Base-by-base conservation (phyloP, 2,888 invertebrate species). In the Limenitis arthemis region DNA sequence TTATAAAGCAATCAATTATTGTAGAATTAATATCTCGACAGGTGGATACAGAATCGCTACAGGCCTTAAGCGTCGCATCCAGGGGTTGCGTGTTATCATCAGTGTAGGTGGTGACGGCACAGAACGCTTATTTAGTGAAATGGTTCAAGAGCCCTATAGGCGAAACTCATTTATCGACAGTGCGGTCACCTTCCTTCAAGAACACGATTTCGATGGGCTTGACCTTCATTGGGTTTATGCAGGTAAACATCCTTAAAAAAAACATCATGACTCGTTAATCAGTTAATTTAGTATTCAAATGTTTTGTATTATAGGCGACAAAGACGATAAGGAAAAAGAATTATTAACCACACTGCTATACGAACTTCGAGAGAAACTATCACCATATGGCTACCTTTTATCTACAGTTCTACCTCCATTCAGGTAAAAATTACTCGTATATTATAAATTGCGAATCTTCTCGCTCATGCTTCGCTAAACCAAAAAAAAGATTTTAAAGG, bases 151-250 rank as follows among this genome's bases (percentile, higher is more conserved):
- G 53, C 81, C 88, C 5, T 73, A 72, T 12, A 79, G 87, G 38
- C 74, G 90, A 32, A 79, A 86, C 44, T 84, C 84, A 60, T 92
- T 93, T 66, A 89, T 91, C 11, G 80, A 88, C 36, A 91, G 93
- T 38, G 88, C 91, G 0, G 70, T 93, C 0, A 77, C 79, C 40
- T 92, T 93, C 64, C 69, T 94, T 44, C 86, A 88, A 51, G 86
- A 89, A 52, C 89, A 93, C 61, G 89, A 90, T 51, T 94, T 96
- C 66, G 95, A 96, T 70, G 96, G 96, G 0, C 77, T 95, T 8
- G 94, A 95, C 67, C 81, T 95, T 5, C 92, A 95, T 64, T 95
- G 93, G 92, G 89, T 91, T 58, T 93, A 92, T 70, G 91, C 93
- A 61, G 90, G 86, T 86, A 72, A 53, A 49, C 6, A 39, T 44